These are phyloP conservation scores for Cordilura impudica DNA, from an alignment of 2,888 invertebrate species.

Conservation along the genomic window DNA sequence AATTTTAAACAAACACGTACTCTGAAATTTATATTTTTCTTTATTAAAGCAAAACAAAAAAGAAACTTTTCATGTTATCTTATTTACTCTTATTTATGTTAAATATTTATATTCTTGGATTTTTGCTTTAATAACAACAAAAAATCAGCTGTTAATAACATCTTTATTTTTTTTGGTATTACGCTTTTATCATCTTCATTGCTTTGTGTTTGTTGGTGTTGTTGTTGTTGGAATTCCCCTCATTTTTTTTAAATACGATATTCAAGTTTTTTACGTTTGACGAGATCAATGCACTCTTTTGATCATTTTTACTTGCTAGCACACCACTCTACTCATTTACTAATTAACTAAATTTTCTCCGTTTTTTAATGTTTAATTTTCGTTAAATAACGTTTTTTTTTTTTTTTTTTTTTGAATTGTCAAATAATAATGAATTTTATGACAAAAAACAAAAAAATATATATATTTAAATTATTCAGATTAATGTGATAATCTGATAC, in stretches of 20 bases:
- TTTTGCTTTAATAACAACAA: too few species aligned
- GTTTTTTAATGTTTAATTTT: background rate
- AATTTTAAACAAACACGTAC: background rate
- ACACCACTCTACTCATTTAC: background rate
- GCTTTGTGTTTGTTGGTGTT: background rate
- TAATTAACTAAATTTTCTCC: background rate
- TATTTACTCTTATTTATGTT: too few species aligned
- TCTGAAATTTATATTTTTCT: too few species aligned
- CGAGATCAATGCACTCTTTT: conserved; percentile 54
- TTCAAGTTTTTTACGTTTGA: too few species aligned
- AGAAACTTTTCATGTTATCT: too few species aligned
- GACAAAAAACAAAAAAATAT: background rate
- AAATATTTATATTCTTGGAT: too few species aligned
- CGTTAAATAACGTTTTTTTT: background rate
- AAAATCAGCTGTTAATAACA: too few species aligned
- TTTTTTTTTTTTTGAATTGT: too few species aligned
- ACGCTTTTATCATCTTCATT: background rate
- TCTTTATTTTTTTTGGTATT: conserved; percentile 1
- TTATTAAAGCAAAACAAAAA: too few species aligned
- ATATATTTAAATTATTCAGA: background rate
- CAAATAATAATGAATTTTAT: conserved; percentile 5
- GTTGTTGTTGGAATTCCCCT: conserved; percentile 14
- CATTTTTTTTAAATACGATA: too few species aligned
- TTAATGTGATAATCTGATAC: background rate
- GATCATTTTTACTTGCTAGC: conserved; percentile 8